These are phyloP conservation scores for Aphodius granarius DNA, from an alignment of 2,888 invertebrate species.

Conservation along the genomic window DNA sequence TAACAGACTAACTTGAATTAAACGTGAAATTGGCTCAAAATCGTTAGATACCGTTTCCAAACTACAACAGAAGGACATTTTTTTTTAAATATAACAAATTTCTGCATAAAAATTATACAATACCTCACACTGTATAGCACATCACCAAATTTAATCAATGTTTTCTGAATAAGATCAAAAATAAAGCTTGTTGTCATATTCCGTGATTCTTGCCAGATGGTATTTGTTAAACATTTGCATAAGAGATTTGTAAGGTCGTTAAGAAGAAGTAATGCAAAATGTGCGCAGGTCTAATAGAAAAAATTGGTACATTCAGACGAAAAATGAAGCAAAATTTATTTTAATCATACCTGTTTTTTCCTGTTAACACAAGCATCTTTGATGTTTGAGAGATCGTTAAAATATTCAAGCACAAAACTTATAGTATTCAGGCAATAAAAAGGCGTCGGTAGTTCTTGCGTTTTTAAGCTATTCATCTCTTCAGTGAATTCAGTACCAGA, in stretches of 20 bases:
- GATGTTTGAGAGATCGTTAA: slow-evolving; percentile 41
- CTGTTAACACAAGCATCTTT: slow-evolving; percentile 35
- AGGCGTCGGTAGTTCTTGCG: slow-evolving; percentile 55
- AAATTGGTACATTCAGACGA: slow-evolving; percentile 20
- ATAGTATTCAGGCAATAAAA: slow-evolving; percentile 54
- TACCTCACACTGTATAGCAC: slow-evolving; percentile 60
- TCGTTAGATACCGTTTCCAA: slow-evolving; percentile 45
- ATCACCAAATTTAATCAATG: slow-evolving; percentile 62
- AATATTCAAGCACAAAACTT: slow-evolving; percentile 46
- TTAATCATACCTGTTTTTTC: slow-evolving; percentile 33
- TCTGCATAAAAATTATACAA: slow-evolving; percentile 18
- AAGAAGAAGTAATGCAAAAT: slow-evolving; percentile 54
- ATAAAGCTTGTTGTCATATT: slow-evolving; percentile 56
- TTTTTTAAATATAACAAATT: background rate
- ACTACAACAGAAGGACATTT: slow-evolving; percentile 38
- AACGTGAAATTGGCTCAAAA: slow-evolving; percentile 44
- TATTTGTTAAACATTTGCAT: slow-evolving; percentile 57
- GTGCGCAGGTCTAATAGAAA: slow-evolving; percentile 52
- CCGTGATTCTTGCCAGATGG: slow-evolving; percentile 60
- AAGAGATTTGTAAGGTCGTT: slow-evolving; percentile 58
- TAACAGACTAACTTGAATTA: slow-evolving; percentile 55
- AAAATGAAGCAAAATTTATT: background rate
- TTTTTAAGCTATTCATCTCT: slow-evolving; percentile 47
- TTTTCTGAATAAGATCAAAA: slow-evolving; percentile 44
- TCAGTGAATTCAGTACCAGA: slow-evolving; percentile 40